A percentile compares a stretch with the other conserved stretches of the same genome.
Evolutionary conservation across 2,797 vertebrate species (phyloP).

Genomic region (Megalops cyprinoides): DNA sequence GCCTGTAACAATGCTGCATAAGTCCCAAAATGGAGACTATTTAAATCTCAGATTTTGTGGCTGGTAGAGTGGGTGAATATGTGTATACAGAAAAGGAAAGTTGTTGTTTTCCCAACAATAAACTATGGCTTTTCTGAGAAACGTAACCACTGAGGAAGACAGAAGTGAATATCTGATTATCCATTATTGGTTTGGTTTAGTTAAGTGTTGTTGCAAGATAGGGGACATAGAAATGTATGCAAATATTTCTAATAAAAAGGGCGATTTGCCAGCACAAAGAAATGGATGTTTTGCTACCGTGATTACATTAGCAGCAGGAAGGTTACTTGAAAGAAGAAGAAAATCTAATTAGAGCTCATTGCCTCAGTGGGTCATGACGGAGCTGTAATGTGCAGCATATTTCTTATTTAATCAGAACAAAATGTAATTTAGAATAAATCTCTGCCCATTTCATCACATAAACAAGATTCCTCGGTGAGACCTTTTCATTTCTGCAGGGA

Average conservation of each 20-base stretch:
- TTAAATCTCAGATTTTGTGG: too few relatives aligned
- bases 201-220: not conserved
- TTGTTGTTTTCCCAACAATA: too few relatives aligned
- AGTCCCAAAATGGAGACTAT: too few relatives aligned
- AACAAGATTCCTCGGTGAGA: constrained; percentile 1
- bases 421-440: not conserved
- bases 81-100: not conserved
- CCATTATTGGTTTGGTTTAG: not conserved
- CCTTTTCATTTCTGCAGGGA: not conserved
- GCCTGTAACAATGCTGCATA: too few relatives aligned
- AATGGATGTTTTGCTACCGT: not conserved
- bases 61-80: not conserved
- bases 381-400: not conserved
- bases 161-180: not conserved
- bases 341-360: constrained; percentile 22
- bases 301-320: constrained; percentile 10
- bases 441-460: constrained; percentile 8
- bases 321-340: not conserved
- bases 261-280: not conserved
- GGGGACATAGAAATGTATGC: not conserved
- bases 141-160: not conserved
- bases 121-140: not conserved
- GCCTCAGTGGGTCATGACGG: not conserved
- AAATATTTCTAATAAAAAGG: constrained; percentile 7
- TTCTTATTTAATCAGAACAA: constrained; percentile 12